A percentile compares a stretch with the other conserved stretches of the same genome.
These are phyloP conservation scores for Biston betularia DNA, from an alignment of 2,888 invertebrate genomes.

Conservation along the genomic window DNA sequence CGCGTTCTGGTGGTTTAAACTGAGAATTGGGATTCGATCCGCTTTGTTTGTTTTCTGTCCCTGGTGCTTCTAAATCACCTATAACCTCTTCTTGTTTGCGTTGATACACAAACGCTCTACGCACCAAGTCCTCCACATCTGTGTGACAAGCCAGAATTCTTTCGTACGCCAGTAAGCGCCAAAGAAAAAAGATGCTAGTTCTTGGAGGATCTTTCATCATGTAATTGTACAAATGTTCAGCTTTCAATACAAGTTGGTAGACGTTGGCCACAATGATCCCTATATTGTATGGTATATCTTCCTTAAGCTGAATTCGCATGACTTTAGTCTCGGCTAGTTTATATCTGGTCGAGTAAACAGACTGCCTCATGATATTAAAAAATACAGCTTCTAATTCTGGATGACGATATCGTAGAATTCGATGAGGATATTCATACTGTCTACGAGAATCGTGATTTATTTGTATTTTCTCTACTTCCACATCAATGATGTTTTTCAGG, in stretches of 20 bases:
- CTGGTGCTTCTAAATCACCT: not conserved
- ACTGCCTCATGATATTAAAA: not conserved
- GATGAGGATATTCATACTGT: not conserved
- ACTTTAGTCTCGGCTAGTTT: conserved; percentile 5
- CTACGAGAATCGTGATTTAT: not conserved
- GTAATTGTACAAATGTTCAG: conserved; percentile 6
- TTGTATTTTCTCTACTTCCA: not conserved
- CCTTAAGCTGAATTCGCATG: not conserved
- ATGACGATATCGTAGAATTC: not conserved
- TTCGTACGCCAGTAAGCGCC: conserved; percentile 1
- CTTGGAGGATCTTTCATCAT: not conserved
- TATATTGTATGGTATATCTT: not conserved
- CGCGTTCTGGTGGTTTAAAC: not conserved
- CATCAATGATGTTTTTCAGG: conserved; percentile 5
- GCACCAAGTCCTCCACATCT: conserved; percentile 6
- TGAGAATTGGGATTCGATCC: not conserved
- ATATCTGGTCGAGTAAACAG: conserved; percentile 2
- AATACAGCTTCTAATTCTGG: not conserved
- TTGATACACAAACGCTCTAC: not conserved
- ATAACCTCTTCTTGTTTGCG: not conserved
- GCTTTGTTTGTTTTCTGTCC: too few species aligned
- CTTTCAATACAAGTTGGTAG: not conserved
- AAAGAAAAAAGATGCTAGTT: not conserved
- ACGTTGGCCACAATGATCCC: conserved; percentile 11
- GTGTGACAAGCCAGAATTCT: conserved; percentile 3